Conservation (phyloP, 1,140 invertebrate species). For the Sitobion miscanthi region DNA sequence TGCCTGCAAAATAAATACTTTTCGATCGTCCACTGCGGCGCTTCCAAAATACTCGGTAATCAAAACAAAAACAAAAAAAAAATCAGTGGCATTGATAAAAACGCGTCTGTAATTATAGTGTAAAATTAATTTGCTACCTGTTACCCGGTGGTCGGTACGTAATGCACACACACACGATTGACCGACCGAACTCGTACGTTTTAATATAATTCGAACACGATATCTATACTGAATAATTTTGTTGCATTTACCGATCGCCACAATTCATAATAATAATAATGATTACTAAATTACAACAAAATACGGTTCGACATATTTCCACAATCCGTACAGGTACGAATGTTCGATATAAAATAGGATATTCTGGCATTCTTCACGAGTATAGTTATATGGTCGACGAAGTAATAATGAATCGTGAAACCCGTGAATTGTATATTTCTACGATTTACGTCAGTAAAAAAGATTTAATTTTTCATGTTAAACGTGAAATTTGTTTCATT, state of each 20-base stretch:
- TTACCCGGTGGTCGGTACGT: not conserved
- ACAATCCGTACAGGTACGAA: too few species aligned
- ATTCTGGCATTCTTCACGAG: too few species aligned
- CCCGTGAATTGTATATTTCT: not conserved
- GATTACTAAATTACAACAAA: not conserved
- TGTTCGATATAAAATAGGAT: too few species aligned
- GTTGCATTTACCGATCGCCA: not conserved
- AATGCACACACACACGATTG: too few species aligned
- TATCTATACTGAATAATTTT: not conserved
- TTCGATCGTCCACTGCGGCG: not conserved
- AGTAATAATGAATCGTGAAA: not conserved
- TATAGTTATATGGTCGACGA: not conserved
- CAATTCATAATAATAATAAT: not conserved
- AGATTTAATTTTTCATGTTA: too few species aligned
- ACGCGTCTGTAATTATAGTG: not conserved
- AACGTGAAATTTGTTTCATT: too few species aligned
- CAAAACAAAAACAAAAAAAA: not conserved
- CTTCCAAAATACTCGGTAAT: not conserved
- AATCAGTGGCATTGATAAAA: not conserved
- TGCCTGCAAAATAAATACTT: slow-evolving; percentile 35
- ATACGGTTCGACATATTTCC: too few species aligned
- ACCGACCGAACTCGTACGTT: not conserved
- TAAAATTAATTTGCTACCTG: not conserved
- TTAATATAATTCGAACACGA: not conserved
- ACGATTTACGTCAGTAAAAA: not conserved